These are phyloP conservation scores for Euura lappo DNA, from an alignment of 1,140 invertebrate species.

Conservation along the genomic window DNA sequence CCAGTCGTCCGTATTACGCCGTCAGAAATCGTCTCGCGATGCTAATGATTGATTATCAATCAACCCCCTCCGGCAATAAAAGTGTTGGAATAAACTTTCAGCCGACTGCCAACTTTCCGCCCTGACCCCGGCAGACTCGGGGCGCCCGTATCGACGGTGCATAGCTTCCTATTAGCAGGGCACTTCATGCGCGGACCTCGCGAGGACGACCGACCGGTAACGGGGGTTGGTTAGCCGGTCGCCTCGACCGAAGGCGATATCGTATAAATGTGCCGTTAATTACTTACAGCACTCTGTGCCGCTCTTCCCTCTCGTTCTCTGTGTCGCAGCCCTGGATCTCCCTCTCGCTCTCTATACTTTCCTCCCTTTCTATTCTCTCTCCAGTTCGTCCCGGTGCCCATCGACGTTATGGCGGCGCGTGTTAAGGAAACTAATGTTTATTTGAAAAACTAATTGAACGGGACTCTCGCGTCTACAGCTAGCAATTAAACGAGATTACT, in stretches of 20 bases:
- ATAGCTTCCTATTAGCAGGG: slow-evolving; percentile 53
- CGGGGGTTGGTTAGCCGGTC: slow-evolving; percentile 13
- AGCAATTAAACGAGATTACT: slow-evolving; percentile 63
- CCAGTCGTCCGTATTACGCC: too few relatives aligned
- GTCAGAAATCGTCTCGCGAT: too few relatives aligned
- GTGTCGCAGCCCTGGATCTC: not conserved
- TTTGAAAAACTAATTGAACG: slow-evolving; percentile 64
- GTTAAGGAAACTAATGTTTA: slow-evolving; percentile 64
- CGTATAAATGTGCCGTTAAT: slow-evolving; percentile 61
- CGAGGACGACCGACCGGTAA: not conserved
- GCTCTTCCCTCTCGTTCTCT: not conserved
- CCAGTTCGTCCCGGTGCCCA: slow-evolving; percentile 21
- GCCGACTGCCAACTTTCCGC: too few relatives aligned
- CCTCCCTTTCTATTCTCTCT: slow-evolving; percentile 11
- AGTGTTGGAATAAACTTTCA: too few relatives aligned
- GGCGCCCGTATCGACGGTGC: slow-evolving; percentile 41
- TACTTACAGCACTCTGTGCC: slow-evolving; percentile 45
- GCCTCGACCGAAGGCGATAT: slow-evolving; percentile 44
- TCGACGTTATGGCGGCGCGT: slow-evolving; percentile 57
- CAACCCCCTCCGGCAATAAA: too few relatives aligned
- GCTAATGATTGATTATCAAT: too few relatives aligned
- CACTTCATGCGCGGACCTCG: slow-evolving; percentile 48
- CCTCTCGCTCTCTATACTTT: slow-evolving; percentile 27
- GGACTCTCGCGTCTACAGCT: slow-evolving; percentile 60
- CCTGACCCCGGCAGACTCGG: not conserved